Evolutionary conservation across 2,888 invertebrate genomes (phyloP).

Genomic region (Adelphocoris suturalis): DNA sequence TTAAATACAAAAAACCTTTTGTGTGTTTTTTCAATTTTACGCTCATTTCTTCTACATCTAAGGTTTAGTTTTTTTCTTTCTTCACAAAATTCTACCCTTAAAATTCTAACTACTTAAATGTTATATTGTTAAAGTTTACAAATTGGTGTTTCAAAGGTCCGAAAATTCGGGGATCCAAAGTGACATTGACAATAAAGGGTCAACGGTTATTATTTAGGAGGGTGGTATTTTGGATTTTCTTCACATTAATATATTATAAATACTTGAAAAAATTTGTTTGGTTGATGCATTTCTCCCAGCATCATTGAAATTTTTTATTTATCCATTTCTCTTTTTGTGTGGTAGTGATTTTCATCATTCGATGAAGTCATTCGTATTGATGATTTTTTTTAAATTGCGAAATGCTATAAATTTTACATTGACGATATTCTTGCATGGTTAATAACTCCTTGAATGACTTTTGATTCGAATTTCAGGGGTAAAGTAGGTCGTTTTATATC

Average conservation of each 20-base stretch:
- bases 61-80: background rate
- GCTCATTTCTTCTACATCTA: background rate
- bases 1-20: background rate
- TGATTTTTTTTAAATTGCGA: background rate
- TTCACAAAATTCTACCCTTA: background rate
- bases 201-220: too few species aligned
- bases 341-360: background rate
- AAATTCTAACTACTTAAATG: background rate
- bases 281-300: constrained; percentile 45
- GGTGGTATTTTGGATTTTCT: too few species aligned
- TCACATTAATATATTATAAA: too few species aligned
- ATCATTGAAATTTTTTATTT: constrained; percentile 36
- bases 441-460: too few species aligned
- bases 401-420: background rate
- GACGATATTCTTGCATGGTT: too few species aligned
- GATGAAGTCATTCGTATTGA: background rate
- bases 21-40: background rate
- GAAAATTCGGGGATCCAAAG: too few species aligned
- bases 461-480: too few species aligned
- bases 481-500: too few species aligned
- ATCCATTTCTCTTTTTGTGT: background rate
- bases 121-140: constrained; percentile 56
- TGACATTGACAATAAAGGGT: too few species aligned
- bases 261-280: too few species aligned
- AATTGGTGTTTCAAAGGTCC: constrained; percentile 70